Evolutionary conservation across 2,888 invertebrate species (phyloP).

Genomic region (Ferrisia virgata): DNA sequence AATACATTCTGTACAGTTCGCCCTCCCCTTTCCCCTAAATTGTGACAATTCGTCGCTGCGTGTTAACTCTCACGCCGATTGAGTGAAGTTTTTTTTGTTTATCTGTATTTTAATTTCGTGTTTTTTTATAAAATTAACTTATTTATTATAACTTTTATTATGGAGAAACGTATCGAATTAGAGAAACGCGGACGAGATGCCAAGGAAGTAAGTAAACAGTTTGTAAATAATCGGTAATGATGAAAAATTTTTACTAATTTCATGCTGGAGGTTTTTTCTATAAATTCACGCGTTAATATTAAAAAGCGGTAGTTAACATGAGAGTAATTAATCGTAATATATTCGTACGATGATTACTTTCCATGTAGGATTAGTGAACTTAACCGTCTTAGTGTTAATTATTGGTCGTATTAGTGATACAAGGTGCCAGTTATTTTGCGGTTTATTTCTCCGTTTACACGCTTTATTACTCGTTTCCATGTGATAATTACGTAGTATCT

Average conservation of each 20-base stretch:
- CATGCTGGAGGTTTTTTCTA: background rate
- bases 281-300: background rate
- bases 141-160: conserved; percentile 53
- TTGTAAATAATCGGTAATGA: background rate
- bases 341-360: background rate
- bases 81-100: conserved; percentile 29
- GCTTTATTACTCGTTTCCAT: background rate
- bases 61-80: conserved; percentile 44
- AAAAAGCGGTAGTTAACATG: background rate
- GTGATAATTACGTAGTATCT: background rate
- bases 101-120: conserved; percentile 1
- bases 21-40: conserved; percentile 22
- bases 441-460: background rate
- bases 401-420: background rate
- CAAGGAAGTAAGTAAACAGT: conserved; percentile 69
- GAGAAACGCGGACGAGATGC: conserved; percentile 90
- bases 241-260: background rate
- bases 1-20: conserved; percentile 35
- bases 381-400: background rate
- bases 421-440: background rate
- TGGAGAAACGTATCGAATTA: conserved; percentile 94
- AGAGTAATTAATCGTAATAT: background rate
- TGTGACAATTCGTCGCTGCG: conserved; percentile 44
- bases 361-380: background rate
- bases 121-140: conserved; percentile 6